Conservation (phyloP, 2,888 invertebrate species). For the Subacronicta megacephala region DNA sequence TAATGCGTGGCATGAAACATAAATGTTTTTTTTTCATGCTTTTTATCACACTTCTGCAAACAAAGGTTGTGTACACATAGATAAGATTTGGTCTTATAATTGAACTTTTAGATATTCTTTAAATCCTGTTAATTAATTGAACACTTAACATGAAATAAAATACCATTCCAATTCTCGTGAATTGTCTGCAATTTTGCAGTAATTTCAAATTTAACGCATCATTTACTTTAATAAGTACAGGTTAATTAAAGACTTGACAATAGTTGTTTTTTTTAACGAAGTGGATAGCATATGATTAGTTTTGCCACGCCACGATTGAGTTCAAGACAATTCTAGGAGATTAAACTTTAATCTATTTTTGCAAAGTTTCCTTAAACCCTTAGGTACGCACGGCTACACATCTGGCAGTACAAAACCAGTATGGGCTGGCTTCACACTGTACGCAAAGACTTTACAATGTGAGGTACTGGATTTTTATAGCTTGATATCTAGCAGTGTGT, state of each 20-base stretch:
- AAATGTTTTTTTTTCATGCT: background rate
- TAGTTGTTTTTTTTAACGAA: background rate
- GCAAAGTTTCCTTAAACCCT: no score
- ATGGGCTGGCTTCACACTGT: no score
- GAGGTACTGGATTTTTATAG: no score
- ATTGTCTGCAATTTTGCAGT: conserved; percentile 7
- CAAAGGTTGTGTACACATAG: conserved; percentile 5
- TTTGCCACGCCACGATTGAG: no score
- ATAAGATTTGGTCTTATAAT: conserved; percentile 30
- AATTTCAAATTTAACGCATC: conserved; percentile 13
- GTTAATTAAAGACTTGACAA: conserved; percentile 13
- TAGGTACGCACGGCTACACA: no score
- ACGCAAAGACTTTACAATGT: no score
- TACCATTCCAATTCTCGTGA: conserved; percentile 4
- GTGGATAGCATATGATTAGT: background rate
- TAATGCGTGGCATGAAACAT: no score
- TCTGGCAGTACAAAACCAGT: no score
- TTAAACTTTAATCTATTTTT: no score
- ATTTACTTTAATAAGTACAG: conserved; percentile 21
- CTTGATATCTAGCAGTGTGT: no score
- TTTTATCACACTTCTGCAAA: conserved; percentile 17
- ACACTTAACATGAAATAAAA: conserved; percentile 12
- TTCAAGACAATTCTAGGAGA: no score
- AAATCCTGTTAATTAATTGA: conserved; percentile 12
- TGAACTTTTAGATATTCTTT: conserved; percentile 32